A percentile compares a stretch with the other conserved stretches of the same genome.
Evolutionary conservation across 2,888 invertebrate genomes (phyloP).

Genomic region (Trichopria drosophilae): DNA sequence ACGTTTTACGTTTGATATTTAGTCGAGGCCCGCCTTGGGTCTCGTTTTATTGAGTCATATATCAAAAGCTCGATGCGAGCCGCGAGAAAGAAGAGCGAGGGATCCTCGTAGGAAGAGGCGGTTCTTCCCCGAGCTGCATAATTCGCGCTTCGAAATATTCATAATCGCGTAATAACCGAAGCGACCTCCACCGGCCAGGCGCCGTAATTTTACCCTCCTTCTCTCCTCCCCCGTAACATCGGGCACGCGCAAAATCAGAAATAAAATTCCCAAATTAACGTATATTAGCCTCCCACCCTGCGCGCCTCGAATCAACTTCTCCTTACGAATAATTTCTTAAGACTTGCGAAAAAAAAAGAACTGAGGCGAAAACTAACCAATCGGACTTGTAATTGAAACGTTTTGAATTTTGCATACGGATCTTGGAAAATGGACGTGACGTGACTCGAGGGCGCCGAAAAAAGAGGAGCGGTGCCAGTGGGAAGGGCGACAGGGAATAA

Average conservation of each 20-base stretch:
- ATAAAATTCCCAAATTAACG: no score
- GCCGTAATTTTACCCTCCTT: no score
- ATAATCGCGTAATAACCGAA: no score
- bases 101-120: background rate
- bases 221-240: no score
- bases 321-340: no score
- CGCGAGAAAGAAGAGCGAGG: constrained; percentile 12
- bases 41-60: constrained; percentile 56
- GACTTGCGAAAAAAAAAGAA: background rate
- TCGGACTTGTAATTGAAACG: constrained; percentile 18
- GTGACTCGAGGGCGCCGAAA: background rate
- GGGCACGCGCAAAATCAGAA: no score
- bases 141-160: constrained; percentile 6
- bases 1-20: constrained; percentile 55
- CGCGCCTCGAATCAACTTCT: no score
- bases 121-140: background rate
- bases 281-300: no score
- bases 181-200: no score
- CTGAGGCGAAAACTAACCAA: background rate
- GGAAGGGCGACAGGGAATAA: constrained; percentile 13
- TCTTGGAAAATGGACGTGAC: background rate
- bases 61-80: constrained; percentile 46
- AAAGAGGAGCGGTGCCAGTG: constrained; percentile 8
- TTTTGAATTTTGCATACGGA: no score
- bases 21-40: constrained; percentile 48